Conservation (phyloP, 2,888 invertebrate genomes). For the Agrilus mali region DNA sequence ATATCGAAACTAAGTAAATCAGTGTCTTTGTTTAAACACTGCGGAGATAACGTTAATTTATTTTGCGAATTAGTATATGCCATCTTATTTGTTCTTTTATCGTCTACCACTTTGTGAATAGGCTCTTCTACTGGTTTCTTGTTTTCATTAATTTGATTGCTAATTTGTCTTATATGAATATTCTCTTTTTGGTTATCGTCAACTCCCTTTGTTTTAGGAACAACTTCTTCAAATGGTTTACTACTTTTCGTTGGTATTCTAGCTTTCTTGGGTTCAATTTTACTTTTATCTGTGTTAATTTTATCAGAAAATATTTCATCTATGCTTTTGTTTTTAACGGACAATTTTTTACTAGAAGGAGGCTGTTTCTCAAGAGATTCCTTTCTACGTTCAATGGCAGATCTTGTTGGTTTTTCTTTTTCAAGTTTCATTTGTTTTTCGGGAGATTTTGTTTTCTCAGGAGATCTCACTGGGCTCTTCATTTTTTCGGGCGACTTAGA, state of each 20-base stretch:
- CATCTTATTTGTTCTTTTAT: no score
- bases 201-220: no score
- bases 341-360: conserved; percentile 13
- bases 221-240: background rate
- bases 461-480: conserved; percentile 6
- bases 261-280: conserved; percentile 10
- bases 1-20: conserved; percentile 46
- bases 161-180: no score
- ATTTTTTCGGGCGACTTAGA: conserved; percentile 5
- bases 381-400: conserved; percentile 1
- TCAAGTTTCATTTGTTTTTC: conserved; percentile 19
- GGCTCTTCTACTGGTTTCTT: no score
- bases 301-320: conserved; percentile 21
- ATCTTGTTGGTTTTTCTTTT: conserved; percentile 8
- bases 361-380: conserved; percentile 2
- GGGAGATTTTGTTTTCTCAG: conserved; percentile 16
- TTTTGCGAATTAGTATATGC: conserved; percentile 26
- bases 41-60: conserved; percentile 61
- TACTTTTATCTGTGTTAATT: conserved; percentile 19
- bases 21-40: conserved; percentile 43
- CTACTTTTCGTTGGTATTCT: conserved; percentile 1
- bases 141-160: no score
- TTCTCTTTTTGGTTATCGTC: no score
- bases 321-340: conserved; percentile 17
- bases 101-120: no score